Percentiles rank a stretch among this genome's conserved stretches.
These are phyloP conservation scores for Synergus laeviventris DNA, from an alignment of 2,888 invertebrate species.

Conservation along the genomic window DNA sequence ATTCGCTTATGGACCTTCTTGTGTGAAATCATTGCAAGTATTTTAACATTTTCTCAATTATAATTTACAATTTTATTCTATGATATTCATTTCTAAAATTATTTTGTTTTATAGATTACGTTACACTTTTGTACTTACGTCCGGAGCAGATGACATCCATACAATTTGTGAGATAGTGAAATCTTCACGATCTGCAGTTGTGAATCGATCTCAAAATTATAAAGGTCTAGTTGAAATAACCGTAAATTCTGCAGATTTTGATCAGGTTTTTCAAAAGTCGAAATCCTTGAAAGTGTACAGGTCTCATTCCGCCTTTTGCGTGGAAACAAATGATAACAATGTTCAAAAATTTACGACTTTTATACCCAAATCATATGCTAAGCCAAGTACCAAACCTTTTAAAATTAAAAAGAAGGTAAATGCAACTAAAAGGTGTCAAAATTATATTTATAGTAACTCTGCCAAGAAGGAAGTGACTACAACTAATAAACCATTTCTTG, in stretches of 20 bases:
- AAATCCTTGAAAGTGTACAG: conserved; percentile 36
- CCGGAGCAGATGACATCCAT: conserved; percentile 39
- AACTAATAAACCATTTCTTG: no score
- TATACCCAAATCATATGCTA: no score
- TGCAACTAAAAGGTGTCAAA: no score
- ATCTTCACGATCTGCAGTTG: conserved; percentile 41
- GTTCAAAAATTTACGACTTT: no score
- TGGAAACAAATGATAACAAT: conserved; percentile 3
- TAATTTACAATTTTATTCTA: not conserved
- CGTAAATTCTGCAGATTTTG: conserved; percentile 44
- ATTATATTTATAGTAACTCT: no score
- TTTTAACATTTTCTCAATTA: not conserved
- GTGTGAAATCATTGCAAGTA: conserved; percentile 46
- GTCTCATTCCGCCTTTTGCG: conserved; percentile 42
- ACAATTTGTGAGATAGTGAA: conserved; percentile 40
- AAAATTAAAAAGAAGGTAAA: no score
- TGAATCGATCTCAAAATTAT: conserved; percentile 27
- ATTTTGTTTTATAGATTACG: conserved; percentile 42
- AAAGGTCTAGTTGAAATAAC: conserved; percentile 38
- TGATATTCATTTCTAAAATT: conserved; percentile 10
- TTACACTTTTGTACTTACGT: conserved; percentile 44
- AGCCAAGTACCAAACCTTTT: no score
- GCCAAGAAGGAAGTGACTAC: no score
- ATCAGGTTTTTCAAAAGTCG: conserved; percentile 39
- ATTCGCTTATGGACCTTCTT: not conserved